phyloP scores from a whole-genome alignment of 2,113 vertebrate species.

The Empidonax traillii region DNA sequence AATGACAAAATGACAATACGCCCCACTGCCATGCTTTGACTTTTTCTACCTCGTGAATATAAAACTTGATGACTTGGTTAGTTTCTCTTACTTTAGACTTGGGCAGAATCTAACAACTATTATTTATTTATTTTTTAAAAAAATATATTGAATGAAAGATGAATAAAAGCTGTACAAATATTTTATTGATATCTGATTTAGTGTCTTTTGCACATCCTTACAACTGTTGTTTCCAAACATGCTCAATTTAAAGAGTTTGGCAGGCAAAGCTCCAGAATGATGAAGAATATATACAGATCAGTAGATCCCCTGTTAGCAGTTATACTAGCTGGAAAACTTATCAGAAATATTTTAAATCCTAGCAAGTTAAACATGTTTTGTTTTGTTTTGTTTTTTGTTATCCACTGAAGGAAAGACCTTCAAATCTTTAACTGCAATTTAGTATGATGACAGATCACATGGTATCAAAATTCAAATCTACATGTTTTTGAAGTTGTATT shows the following conservation, averaged over 20 bases:
- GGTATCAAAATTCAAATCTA: not conserved
- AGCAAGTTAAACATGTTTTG: not conserved
- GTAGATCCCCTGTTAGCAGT: not conserved
- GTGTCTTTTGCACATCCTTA: not conserved
- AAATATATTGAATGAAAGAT: not conserved
- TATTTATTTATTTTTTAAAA: not conserved
- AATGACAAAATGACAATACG: constrained; percentile 75
- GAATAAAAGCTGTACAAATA: not conserved
- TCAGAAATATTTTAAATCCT: not conserved
- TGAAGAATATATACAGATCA: not conserved
- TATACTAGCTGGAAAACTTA: not conserved
- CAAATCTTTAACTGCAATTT: constrained; percentile 11
- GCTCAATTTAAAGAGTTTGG: constrained; percentile 7
- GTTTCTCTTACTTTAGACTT: not conserved
- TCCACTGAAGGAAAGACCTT: constrained; percentile 17
- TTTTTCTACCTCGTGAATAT: constrained; percentile 28
- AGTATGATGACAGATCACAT: not conserved
- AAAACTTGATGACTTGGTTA: not conserved
- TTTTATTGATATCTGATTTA: not conserved
- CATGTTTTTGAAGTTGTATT: not conserved
- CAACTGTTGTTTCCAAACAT: not conserved
- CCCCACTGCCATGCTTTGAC: constrained; percentile 75
- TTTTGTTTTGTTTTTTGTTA: too few relatives aligned
- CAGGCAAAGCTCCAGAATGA: not conserved
- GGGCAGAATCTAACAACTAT: not conserved